Evolutionary conservation across 2,113 vertebrate genomes (phyloP).

Genomic region (Passer montanus): DNA sequence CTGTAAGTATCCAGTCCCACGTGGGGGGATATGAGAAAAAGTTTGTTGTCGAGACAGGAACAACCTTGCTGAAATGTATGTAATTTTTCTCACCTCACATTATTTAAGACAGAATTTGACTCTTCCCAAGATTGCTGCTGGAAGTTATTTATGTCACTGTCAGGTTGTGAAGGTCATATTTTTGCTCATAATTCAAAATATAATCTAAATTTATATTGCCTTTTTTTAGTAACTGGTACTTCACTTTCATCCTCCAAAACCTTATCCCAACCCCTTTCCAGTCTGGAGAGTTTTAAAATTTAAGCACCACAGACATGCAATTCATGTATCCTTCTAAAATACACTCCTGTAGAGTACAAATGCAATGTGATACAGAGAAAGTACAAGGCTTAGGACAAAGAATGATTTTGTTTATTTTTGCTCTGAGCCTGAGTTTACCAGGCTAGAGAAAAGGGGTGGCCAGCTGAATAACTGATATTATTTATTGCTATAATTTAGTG

Average conservation of each 20-base stretch:
- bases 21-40: not conserved
- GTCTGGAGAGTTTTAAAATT: not conserved
- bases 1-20: not conserved
- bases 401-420: not conserved
- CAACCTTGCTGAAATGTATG: not conserved
- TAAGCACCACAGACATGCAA: not conserved
- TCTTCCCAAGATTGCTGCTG: not conserved
- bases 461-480: not conserved
- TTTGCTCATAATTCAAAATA: not conserved
- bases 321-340: not conserved
- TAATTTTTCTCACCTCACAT: not conserved
- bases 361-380: not conserved
- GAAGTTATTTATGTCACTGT: not conserved
- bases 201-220: not conserved
- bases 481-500: not conserved
- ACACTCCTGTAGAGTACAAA: not conserved
- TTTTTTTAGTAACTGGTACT: not conserved
- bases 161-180: not conserved
- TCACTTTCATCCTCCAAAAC: not conserved
- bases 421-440: not conserved
- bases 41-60: not conserved
- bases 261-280: not conserved
- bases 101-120: not conserved
- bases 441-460: not conserved
- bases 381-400: not conserved